Conservation (phyloP, 2,113 vertebrate genomes). For the Equus quagga region DNA sequence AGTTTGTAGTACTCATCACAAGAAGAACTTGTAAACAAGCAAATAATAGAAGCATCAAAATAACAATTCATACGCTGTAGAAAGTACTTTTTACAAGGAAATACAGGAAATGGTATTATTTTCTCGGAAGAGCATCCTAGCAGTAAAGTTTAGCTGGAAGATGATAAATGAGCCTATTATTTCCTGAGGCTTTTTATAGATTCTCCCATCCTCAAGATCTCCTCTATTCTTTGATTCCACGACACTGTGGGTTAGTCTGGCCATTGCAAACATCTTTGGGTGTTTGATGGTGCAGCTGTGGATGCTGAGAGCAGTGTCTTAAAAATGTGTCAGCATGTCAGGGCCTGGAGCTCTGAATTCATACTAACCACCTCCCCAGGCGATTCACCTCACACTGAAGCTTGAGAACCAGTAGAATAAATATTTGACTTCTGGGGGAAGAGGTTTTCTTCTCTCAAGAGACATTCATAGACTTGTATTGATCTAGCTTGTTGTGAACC, state of each 20-base stretch:
- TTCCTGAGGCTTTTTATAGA: conserved; percentile 19
- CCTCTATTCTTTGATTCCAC: not conserved
- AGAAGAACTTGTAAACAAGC: conserved; percentile 5
- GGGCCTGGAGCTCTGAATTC: not conserved
- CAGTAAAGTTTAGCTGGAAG: not conserved
- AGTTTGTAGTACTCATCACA: not conserved
- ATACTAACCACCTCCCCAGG: not conserved
- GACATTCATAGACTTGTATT: not conserved
- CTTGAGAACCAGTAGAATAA: not conserved
- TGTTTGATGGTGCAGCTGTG: conserved; percentile 3
- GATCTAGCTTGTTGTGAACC: not conserved
- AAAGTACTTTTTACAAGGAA: not conserved
- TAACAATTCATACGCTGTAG: not conserved
- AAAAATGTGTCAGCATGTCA: not conserved
- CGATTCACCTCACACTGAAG: not conserved
- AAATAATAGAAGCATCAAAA: not conserved
- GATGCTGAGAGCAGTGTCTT: not conserved
- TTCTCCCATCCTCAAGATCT: not conserved
- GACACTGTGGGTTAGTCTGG: not conserved
- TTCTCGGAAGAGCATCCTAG: not conserved
- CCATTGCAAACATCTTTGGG: not conserved
- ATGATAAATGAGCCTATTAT: not conserved
- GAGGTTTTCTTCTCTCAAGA: not conserved
- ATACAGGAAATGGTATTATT: not conserved
- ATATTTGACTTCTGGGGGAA: not conserved